Conservation (phyloP, 2,113 vertebrate species). For the Xiphophorus couchianus region DNA sequence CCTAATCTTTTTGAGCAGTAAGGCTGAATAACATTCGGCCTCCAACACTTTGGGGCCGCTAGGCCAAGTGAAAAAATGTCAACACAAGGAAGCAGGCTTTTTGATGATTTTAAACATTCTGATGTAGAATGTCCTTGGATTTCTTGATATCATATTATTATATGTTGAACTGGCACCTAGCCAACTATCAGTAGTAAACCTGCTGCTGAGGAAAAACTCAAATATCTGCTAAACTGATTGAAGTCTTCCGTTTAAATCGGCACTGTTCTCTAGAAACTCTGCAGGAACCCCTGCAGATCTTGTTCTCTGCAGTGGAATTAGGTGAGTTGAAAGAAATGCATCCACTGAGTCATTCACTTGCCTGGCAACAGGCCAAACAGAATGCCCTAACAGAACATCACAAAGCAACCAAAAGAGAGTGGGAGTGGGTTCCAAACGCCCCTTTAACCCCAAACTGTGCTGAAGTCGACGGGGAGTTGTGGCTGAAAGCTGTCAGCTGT, state of each 20-base stretch:
- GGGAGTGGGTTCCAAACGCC: conserved; percentile 47
- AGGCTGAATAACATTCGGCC: too few relatives aligned
- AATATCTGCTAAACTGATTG: background rate
- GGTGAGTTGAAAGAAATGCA: conserved; percentile 26
- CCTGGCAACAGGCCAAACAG: conserved; percentile 51
- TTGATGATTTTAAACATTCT: too few relatives aligned
- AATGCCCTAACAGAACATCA: conserved; percentile 35
- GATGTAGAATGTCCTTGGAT: too few relatives aligned
- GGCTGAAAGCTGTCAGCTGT: conserved; percentile 31
- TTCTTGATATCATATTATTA: too few relatives aligned
- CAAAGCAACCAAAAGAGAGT: conserved; percentile 29
- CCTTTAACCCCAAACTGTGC: conserved; percentile 11
- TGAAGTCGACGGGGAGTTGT: conserved; percentile 24
- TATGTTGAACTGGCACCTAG: too few relatives aligned
- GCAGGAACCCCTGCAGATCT: background rate
- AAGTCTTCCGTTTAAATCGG: background rate
- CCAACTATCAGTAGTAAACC: too few relatives aligned
- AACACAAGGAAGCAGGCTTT: too few relatives aligned
- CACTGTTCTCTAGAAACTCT: background rate
- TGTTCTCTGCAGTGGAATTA: conserved; percentile 15
- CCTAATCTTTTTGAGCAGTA: too few relatives aligned
- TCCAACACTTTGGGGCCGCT: too few relatives aligned
- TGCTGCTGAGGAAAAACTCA: background rate
- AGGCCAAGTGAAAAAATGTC: too few relatives aligned
- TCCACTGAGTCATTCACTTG: conserved; percentile 32